These are phyloP conservation scores for Poecilobothrus nobilitatus DNA, from an alignment of 2,888 invertebrate genomes.

Conservation along the genomic window DNA sequence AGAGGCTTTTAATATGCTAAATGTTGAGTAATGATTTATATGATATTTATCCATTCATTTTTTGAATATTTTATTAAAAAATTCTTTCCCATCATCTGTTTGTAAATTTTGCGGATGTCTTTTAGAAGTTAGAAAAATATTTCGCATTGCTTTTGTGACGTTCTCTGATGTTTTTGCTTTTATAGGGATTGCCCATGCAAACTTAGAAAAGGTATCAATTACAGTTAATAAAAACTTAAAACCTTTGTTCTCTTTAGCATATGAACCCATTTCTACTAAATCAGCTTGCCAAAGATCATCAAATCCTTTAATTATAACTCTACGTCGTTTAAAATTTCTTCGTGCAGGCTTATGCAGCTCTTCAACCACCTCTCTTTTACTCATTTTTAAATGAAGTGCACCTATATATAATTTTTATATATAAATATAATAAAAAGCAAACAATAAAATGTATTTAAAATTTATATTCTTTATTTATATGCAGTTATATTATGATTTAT, in stretches of 20 bases:
- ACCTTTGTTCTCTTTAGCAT: conserved; percentile 31
- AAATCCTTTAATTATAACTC: conserved; percentile 21
- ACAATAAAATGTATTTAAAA: too few species aligned
- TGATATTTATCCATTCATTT: conserved; percentile 23
- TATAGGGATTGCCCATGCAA: not conserved
- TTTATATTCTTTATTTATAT: too few species aligned
- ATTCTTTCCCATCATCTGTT: conserved; percentile 25
- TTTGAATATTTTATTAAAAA: conserved; percentile 23
- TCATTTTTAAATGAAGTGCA: not conserved
- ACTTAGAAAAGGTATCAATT: conserved; percentile 29
- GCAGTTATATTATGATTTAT: not conserved
- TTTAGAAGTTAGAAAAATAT: not conserved
- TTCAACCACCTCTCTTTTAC: conserved; percentile 14
- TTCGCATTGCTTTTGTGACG: not conserved
- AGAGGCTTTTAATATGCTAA: conserved; percentile 24
- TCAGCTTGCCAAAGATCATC: conserved; percentile 23
- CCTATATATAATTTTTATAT: too few species aligned
- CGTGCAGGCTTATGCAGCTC: conserved; percentile 21
- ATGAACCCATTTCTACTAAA: conserved; percentile 31
- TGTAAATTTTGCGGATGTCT: conserved; percentile 13
- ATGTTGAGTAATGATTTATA: conserved; percentile 20
- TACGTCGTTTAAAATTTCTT: conserved; percentile 19
- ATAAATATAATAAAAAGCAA: too few species aligned
- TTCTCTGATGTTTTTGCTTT: not conserved
- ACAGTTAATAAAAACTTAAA: conserved; percentile 35